Conservation (phyloP, 2,113 vertebrate species). For the Condylura cristata region DNA sequence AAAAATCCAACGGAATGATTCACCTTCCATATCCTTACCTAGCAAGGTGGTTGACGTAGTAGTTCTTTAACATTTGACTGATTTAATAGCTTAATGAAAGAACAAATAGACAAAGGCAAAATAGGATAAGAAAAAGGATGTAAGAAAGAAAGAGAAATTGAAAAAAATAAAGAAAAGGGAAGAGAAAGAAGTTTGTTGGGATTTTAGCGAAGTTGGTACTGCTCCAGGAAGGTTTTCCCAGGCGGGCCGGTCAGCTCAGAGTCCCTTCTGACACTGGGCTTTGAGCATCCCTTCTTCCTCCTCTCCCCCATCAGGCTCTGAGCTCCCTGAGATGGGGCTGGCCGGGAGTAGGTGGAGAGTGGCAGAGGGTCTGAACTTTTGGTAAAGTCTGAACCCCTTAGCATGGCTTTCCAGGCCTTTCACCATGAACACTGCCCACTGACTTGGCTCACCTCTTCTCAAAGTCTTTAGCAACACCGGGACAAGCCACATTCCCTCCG, state of each 20-base stretch:
- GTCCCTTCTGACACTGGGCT: neutral
- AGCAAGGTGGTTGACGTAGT: neutral
- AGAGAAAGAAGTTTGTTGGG: too few species aligned
- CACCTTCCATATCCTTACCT: neutral
- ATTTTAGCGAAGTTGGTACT: neutral
- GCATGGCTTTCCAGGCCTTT: neutral
- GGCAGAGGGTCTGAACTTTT: neutral
- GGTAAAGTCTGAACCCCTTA: neutral
- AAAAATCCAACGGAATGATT: neutral
- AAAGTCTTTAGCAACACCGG: neutral
- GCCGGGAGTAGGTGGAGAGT: too few species aligned
- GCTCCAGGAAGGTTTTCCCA: neutral
- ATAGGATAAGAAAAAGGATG: too few species aligned
- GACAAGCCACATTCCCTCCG: neutral
- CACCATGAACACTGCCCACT: rapidly evolving
- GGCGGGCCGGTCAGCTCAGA: too few species aligned
- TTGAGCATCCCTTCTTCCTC: neutral
- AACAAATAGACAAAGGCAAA: too few species aligned
- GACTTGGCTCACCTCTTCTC: neutral
- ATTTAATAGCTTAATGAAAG: neutral
- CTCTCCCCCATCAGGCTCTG: neutral
- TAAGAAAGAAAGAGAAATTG: rapidly evolving
- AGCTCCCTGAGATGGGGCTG: neutral
- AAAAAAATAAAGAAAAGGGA: neutral
- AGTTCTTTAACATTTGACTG: neutral